These are phyloP conservation scores for Ceratosolen solmsi DNA, from an alignment of 1,140 invertebrate genomes.

Conservation along the genomic window DNA sequence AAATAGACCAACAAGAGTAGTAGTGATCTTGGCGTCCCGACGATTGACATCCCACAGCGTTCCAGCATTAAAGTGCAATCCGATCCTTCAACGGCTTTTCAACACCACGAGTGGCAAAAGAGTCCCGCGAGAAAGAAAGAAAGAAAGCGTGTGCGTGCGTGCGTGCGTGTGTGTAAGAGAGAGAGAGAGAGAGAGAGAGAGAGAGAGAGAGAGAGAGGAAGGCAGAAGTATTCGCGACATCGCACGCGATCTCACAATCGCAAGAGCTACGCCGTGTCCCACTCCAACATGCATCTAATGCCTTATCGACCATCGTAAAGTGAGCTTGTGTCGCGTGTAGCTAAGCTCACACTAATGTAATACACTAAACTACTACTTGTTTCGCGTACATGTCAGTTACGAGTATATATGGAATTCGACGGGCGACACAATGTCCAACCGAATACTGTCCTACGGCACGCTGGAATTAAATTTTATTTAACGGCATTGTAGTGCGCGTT, in stretches of 20 bases:
- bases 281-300: slow-evolving; percentile 64
- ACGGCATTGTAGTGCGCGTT: not conserved
- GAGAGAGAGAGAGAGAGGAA: not conserved
- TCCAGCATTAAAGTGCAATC: slow-evolving; percentile 39
- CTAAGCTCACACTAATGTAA: not conserved
- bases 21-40: too few relatives aligned
- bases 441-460: not conserved
- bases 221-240: slow-evolving; percentile 30
- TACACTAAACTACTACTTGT: too few relatives aligned
- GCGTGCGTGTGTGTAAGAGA: too few relatives aligned
- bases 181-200: not conserved
- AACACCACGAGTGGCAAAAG: slow-evolving; percentile 53
- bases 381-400: too few relatives aligned
- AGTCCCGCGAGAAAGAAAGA: slow-evolving; percentile 34
- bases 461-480: slow-evolving; percentile 29
- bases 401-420: not conserved
- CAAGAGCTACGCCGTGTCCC: slow-evolving; percentile 54
- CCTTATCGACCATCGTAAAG: slow-evolving; percentile 69
- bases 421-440: not conserved
- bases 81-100: slow-evolving; percentile 57
- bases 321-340: slow-evolving; percentile 70
- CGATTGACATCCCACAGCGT: not conserved
- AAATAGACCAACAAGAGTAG: not conserved
- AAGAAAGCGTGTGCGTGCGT: not conserved
- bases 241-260: slow-evolving; percentile 72